phyloP scores from a whole-genome alignment of 2,888 invertebrate species.

The Oscheius sp. region DNA sequence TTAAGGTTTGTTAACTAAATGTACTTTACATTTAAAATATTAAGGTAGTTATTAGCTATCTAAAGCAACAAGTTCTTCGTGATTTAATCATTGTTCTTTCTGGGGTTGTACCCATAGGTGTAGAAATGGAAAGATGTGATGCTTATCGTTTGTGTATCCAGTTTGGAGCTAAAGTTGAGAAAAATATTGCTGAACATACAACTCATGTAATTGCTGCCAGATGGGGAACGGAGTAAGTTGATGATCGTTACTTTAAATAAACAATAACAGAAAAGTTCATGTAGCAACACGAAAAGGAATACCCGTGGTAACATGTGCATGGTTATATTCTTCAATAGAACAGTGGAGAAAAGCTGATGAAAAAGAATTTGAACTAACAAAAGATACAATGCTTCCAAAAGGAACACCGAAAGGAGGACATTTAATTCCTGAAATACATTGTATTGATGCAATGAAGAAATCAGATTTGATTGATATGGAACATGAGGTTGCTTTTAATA shows the following conservation, averaged over 20 bases:
- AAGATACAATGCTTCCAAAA: slow-evolving; percentile 37
- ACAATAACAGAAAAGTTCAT: slow-evolving; percentile 64
- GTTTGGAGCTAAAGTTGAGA: slow-evolving; percentile 61
- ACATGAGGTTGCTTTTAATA: slow-evolving; percentile 44
- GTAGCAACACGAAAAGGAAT: slow-evolving; percentile 50
- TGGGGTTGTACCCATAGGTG: slow-evolving; percentile 58
- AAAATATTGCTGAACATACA: slow-evolving; percentile 72
- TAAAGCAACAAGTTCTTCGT: slow-evolving; percentile 55
- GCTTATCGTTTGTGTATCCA: slow-evolving; percentile 56
- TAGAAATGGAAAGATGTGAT: slow-evolving; percentile 46
- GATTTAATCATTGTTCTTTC: slow-evolving; percentile 61
- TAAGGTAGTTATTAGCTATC: slow-evolving; percentile 50
- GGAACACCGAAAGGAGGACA: slow-evolving; percentile 37
- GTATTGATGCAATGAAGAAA: slow-evolving; percentile 47
- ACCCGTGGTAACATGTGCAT: slow-evolving; percentile 57
- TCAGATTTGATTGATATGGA: slow-evolving; percentile 52
- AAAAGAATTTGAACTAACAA: slow-evolving; percentile 44
- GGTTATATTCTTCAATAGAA: slow-evolving; percentile 62
- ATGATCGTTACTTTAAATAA: slow-evolving; percentile 39
- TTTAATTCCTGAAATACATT: slow-evolving; percentile 40
- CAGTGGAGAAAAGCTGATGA: slow-evolving; percentile 60
- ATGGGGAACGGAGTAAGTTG: slow-evolving; percentile 60
- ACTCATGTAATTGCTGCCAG: slow-evolving; percentile 85
- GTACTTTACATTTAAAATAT: not conserved
- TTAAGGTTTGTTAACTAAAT: slow-evolving; percentile 42